Conservation (phyloP, 2,113 vertebrate species). For the Eonycteris spelaea region DNA sequence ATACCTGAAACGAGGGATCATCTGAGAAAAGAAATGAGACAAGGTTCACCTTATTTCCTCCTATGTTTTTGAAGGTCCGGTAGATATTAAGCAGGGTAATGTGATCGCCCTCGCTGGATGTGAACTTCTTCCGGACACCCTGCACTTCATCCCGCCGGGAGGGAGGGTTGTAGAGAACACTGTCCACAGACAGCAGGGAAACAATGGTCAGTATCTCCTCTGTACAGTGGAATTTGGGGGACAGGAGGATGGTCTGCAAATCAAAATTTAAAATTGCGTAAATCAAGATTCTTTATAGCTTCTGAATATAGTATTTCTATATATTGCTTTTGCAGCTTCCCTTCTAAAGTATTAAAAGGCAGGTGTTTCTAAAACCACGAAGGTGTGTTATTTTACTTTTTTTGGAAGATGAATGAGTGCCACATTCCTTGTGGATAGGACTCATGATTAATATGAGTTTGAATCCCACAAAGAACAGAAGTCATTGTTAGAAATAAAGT, state of each 20-base stretch:
- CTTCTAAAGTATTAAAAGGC: not conserved
- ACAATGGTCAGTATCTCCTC: constrained; percentile 95
- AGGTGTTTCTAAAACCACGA: not conserved
- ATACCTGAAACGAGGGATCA: not conserved
- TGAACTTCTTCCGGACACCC: constrained; percentile 90
- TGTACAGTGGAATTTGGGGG: constrained; percentile 91
- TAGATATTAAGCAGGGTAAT: constrained; percentile 93
- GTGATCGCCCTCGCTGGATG: constrained; percentile 95
- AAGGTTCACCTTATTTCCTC: constrained; percentile 88
- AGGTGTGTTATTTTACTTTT: not conserved
- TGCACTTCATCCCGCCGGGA: constrained; percentile 91
- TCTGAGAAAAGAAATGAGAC: not conserved
- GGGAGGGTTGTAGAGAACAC: constrained; percentile 91
- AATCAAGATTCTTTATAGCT: not conserved
- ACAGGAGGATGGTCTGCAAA: constrained; percentile 92
- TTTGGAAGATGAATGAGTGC: not conserved
- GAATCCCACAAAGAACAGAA: not conserved
- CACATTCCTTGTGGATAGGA: not conserved
- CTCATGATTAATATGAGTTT: not conserved
- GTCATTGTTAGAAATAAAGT: not conserved
- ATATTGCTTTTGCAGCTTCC: not conserved
- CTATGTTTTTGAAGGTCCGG: constrained; percentile 91
- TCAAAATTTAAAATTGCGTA: not conserved
- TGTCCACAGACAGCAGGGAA: constrained; percentile 94
- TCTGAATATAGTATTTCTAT: not conserved